Evolutionary conservation across 2,113 vertebrate genomes (phyloP).

Genomic region (Stigmatopora argus): DNA sequence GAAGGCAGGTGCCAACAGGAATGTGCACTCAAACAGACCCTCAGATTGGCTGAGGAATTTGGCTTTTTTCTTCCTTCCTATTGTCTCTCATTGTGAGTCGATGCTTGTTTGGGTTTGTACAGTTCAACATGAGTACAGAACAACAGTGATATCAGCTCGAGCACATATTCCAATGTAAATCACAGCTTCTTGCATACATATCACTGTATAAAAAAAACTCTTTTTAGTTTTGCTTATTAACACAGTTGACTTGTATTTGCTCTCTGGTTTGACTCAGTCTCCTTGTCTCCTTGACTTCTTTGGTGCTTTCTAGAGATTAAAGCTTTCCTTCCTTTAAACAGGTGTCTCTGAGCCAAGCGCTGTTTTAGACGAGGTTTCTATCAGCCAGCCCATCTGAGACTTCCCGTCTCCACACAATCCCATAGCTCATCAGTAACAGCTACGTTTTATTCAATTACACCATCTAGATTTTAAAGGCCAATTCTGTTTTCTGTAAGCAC

Average conservation of each 20-base stretch:
- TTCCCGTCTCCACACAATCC: constrained; percentile 73
- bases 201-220: constrained; percentile 31
- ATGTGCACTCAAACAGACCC: constrained; percentile 40
- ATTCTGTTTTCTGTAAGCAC: constrained; percentile 72
- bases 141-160: not conserved
- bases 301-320: constrained; percentile 66
- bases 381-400: constrained; percentile 67
- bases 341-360: constrained; percentile 71
- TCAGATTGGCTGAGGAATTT: constrained; percentile 57
- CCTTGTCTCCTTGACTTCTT: constrained; percentile 56
- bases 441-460: constrained; percentile 75
- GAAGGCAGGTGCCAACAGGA: constrained; percentile 52
- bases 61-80: constrained; percentile 52
- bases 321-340: constrained; percentile 70
- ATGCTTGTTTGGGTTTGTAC: constrained; percentile 58
- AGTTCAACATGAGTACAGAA: constrained; percentile 6
- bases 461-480: constrained; percentile 73
- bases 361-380: constrained; percentile 64
- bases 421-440: constrained; percentile 73
- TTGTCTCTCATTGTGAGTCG: constrained; percentile 55
- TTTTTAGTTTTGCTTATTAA: constrained; percentile 60
- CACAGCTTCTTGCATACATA: constrained; percentile 16
- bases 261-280: constrained; percentile 48
- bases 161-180: constrained; percentile 3
- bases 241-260: constrained; percentile 46